Conservation (phyloP, 2,888 invertebrate genomes). For the Leptogaster cylindrica region DNA sequence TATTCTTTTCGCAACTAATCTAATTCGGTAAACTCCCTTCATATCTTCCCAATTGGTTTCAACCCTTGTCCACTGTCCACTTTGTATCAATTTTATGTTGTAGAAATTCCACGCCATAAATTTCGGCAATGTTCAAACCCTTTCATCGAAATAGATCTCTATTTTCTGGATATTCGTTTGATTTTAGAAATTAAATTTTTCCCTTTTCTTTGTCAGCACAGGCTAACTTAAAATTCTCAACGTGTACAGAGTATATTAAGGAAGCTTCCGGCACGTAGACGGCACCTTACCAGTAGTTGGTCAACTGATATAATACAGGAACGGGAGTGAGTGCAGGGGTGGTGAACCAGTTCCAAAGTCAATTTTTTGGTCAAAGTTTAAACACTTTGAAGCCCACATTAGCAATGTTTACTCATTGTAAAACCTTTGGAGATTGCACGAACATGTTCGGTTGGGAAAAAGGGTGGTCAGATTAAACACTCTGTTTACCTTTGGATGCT, state of each 20-base stretch:
- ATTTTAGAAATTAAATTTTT: constrained; percentile 32
- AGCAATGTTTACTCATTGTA: constrained; percentile 46
- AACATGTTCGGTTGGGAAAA: constrained; percentile 6
- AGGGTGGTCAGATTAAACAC: constrained; percentile 40
- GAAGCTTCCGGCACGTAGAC: constrained; percentile 23
- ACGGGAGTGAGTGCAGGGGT: neutral
- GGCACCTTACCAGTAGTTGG: neutral
- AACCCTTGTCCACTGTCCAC: constrained; percentile 9
- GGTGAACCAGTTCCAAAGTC: neutral
- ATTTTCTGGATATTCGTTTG: constrained; percentile 8
- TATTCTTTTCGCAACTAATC: too few species aligned
- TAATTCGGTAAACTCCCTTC: too few species aligned
- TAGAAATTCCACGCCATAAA: constrained; percentile 40
- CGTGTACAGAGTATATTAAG: neutral
- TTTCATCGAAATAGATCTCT: constrained; percentile 13
- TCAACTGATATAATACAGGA: constrained; percentile 9
- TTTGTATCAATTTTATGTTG: constrained; percentile 32
- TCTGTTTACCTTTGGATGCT: constrained; percentile 45
- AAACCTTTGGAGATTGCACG: constrained; percentile 25
- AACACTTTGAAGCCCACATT: constrained; percentile 46
- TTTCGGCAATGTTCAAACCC: constrained; percentile 21
- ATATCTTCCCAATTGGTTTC: neutral
- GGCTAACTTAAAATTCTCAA: constrained; percentile 1
- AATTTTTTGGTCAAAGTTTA: constrained; percentile 46
- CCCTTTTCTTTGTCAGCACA: constrained; percentile 3